phyloP scores from a whole-genome alignment of 1,140 invertebrate genomes.

The Drosophila nannoptera region DNA sequence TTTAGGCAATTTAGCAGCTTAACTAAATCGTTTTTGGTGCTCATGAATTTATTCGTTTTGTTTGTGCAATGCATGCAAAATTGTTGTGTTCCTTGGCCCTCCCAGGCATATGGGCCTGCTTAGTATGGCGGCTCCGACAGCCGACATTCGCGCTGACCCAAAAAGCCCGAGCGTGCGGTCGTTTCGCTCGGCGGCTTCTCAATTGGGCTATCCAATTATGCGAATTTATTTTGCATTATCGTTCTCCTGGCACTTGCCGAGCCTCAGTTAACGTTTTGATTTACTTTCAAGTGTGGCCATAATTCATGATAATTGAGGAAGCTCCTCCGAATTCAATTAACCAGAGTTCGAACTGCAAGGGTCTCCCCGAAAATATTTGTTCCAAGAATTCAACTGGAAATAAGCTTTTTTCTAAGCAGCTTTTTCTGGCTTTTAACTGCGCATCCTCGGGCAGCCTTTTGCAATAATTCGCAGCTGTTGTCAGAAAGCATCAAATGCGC shows the following conservation, averaged over 20 bases:
- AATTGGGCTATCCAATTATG: constrained; percentile 43
- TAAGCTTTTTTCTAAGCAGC: no score
- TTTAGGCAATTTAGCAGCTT: constrained; percentile 75
- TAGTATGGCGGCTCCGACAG: constrained; percentile 31
- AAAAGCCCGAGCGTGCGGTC: constrained; percentile 36
- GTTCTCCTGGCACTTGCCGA: constrained; percentile 54
- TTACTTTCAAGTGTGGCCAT: constrained; percentile 8
- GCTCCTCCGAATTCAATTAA: neutral
- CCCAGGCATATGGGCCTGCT: constrained; percentile 30
- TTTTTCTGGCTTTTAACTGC: no score
- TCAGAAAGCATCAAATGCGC: constrained; percentile 19
- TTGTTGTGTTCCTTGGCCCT: constrained; percentile 1
- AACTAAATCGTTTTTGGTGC: constrained; percentile 68
- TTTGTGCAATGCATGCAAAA: constrained; percentile 75
- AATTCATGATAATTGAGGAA: constrained; percentile 1
- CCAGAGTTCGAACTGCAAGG: neutral
- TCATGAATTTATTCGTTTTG: constrained; percentile 77
- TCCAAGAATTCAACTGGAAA: no score
- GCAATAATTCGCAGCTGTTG: neutral
- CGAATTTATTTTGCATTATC: constrained; percentile 57
- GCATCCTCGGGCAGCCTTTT: no score
- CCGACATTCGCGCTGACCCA: constrained; percentile 15
- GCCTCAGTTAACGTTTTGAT: constrained; percentile 44
- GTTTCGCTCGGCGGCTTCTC: constrained; percentile 31
- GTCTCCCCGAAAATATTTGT: no score